A percentile compares a stretch with the other conserved stretches of the same genome.
Evolutionary conservation across 2,888 invertebrate genomes (phyloP).

Genomic region (Deilephila porcellus): DNA sequence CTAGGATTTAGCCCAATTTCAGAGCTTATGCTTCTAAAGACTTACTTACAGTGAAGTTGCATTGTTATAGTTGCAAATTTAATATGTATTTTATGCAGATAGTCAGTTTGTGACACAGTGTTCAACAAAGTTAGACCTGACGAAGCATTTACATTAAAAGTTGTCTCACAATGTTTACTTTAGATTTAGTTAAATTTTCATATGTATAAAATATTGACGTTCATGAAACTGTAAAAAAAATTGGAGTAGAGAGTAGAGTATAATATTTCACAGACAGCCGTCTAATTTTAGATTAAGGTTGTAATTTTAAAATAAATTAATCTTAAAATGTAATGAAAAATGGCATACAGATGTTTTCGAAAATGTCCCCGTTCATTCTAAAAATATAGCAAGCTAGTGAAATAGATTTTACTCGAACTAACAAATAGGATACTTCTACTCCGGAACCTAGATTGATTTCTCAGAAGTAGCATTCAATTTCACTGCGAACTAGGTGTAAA

Average conservation of each 20-base stretch:
- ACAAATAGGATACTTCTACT: constrained; percentile 18
- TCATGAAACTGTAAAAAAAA: too few relatives aligned
- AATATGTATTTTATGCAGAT: constrained; percentile 23
- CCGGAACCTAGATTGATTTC: constrained; percentile 18
- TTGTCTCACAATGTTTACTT: too few relatives aligned
- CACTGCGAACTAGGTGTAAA: neutral
- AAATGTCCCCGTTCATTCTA: neutral
- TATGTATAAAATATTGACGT: too few relatives aligned
- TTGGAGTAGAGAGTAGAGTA: too few relatives aligned
- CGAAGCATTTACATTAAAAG: neutral
- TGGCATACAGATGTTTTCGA: too few relatives aligned
- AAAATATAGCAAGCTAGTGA: neutral
- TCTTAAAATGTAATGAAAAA: too few relatives aligned
- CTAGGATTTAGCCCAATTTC: constrained; percentile 73
- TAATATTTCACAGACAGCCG: too few relatives aligned
- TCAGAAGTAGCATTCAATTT: constrained; percentile 11
- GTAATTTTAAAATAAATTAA: too few relatives aligned
- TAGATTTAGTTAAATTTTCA: too few relatives aligned
- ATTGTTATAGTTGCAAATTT: constrained; percentile 47
- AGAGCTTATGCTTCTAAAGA: constrained; percentile 64
- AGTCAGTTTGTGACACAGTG: constrained; percentile 20
- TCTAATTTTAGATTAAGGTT: too few relatives aligned
- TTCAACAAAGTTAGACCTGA: constrained; percentile 2
- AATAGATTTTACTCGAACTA: constrained; percentile 6
- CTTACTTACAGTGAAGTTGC: constrained; percentile 55